Evolutionary conservation across 1,140 invertebrate species (phyloP).

Genomic region (silkworm (Bombyx mori)): DNA sequence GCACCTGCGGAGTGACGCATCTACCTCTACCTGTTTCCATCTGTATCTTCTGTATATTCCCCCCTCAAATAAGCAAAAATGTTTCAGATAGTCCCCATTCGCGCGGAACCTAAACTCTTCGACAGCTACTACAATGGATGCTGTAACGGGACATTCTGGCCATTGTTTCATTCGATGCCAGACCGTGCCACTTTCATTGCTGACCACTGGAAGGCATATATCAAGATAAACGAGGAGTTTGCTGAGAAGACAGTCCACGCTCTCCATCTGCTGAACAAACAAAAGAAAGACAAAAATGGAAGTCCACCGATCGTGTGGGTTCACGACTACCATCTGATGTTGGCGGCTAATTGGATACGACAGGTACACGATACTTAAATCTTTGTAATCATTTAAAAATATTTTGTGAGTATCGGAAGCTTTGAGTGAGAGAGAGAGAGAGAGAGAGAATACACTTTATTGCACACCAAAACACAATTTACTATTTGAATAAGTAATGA

Average conservation of each 20-base stretch:
- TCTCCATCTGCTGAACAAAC: conserved; percentile 75
- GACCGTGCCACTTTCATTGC: conserved; percentile 82
- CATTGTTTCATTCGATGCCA: conserved; percentile 92
- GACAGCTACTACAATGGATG: conserved; percentile 93
- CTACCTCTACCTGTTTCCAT: too few relatives aligned
- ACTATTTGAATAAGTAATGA: neutral
- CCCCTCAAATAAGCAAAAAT: too few relatives aligned
- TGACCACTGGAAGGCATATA: conserved; percentile 88
- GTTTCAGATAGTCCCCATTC: conserved; percentile 84
- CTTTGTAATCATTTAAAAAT: neutral
- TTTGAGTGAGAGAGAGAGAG: too few relatives aligned
- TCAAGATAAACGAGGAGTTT: conserved; percentile 85
- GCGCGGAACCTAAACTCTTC: conserved; percentile 81
- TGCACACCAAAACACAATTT: too few relatives aligned
- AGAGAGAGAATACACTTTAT: too few relatives aligned
- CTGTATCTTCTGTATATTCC: too few relatives aligned
- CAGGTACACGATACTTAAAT: conserved; percentile 64
- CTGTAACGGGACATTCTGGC: conserved; percentile 94
- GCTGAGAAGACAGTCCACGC: conserved; percentile 84
- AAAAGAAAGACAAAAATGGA: conserved; percentile 72
- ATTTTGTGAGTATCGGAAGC: too few relatives aligned
- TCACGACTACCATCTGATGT: conserved; percentile 93
- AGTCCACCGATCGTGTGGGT: conserved; percentile 87
- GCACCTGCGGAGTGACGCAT: too few relatives aligned
- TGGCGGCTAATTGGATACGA: conserved; percentile 90